Percentiles rank a stretch among this genome's conserved stretches.
Conservation (phyloP, 2,888 invertebrate genomes). For the Octonoba sinensis region DNA sequence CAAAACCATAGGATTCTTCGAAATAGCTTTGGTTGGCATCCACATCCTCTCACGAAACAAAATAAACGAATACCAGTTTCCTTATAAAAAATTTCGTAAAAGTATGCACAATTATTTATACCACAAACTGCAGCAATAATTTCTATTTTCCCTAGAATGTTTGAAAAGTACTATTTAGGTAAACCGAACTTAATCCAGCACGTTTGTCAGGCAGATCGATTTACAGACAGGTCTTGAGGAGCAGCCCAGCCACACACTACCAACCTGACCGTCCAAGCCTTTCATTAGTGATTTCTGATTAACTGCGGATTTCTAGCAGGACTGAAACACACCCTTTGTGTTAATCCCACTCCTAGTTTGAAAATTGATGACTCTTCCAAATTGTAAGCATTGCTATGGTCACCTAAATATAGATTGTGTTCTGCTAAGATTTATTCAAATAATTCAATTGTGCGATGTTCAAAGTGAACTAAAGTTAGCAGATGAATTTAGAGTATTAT, state of each 20-base stretch:
- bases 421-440: no score
- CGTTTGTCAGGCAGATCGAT: not conserved
- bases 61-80: no score
- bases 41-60: no score
- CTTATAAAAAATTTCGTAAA: no score
- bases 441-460: no score
- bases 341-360: conserved; percentile 45
- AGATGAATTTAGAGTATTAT: not conserved
- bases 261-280: conserved; percentile 31
- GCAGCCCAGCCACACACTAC: not conserved
- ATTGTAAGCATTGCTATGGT: no score
- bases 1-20: no score
- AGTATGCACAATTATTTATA: not conserved
- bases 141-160: not conserved
- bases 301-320: conserved; percentile 33
- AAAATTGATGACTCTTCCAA: conserved; percentile 12
- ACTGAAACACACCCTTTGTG: conserved; percentile 54
- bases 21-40: no score
- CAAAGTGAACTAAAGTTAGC: no score
- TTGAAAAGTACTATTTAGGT: not conserved
- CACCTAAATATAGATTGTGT: no score
- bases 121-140: not conserved
- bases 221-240: not conserved
- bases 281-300: conserved; percentile 55
- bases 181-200: not conserved